These are phyloP conservation scores for Arenaria interpres DNA, from an alignment of 2,113 vertebrate genomes.

Conservation along the genomic window DNA sequence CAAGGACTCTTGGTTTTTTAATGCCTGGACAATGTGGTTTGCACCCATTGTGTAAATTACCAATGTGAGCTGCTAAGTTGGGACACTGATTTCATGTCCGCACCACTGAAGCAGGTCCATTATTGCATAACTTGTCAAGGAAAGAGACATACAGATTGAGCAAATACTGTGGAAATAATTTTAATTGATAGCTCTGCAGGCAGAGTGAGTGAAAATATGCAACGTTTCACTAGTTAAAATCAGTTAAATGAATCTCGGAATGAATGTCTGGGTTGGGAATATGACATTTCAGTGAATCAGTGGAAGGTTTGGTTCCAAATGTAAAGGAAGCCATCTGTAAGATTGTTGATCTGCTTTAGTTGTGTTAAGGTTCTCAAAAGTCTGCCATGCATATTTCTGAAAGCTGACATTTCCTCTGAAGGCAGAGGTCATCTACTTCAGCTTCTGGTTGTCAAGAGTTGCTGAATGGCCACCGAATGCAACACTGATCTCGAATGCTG, in stretches of 20 bases:
- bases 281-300: background rate
- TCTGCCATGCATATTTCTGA: background rate
- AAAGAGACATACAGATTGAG: background rate
- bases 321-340: constrained; percentile 11
- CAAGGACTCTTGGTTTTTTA: background rate
- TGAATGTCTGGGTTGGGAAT: background rate
- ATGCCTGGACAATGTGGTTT: constrained; percentile 26
- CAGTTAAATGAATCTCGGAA: constrained; percentile 17
- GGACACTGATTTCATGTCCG: constrained; percentile 9
- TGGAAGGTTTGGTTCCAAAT: constrained; percentile 38
- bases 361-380: background rate
- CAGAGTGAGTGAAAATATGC: background rate
- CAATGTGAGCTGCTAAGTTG: background rate
- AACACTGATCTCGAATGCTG: background rate
- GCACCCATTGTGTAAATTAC: background rate
- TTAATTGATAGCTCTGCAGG: background rate
- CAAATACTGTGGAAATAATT: constrained; percentile 41
- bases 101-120: background rate
- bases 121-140: background rate
- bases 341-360: constrained; percentile 12
- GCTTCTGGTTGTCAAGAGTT: background rate
- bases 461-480: background rate
- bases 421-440: constrained; percentile 11
- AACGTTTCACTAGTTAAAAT: background rate
- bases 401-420: constrained; percentile 23